Percentiles rank a stretch among this genome's conserved stretches.
phyloP scores from a whole-genome alignment of 2,888 invertebrate species.

The Amiota mariae region DNA sequence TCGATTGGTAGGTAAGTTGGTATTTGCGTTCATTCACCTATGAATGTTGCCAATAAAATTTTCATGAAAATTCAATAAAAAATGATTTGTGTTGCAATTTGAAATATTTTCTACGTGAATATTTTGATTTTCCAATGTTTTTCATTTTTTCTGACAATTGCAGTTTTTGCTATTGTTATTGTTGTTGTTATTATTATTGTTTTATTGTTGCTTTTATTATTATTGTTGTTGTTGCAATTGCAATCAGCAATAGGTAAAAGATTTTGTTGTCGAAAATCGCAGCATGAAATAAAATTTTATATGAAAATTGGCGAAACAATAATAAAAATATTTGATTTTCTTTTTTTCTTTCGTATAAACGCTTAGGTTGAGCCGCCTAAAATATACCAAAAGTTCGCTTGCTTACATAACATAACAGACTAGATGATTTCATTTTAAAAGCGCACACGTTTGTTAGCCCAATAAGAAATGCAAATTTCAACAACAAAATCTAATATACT shows the following conservation, averaged over 20 bases:
- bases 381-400: no score
- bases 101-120: constrained; percentile 43
- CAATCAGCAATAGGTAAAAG: constrained; percentile 48
- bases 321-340: constrained; percentile 21
- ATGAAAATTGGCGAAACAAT: constrained; percentile 34
- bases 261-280: constrained; percentile 55
- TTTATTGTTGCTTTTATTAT: constrained; percentile 43
- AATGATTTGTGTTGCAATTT: constrained; percentile 59
- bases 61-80: constrained; percentile 65
- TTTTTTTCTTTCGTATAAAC: neutral
- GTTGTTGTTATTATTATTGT: constrained; percentile 26
- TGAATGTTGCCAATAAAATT: constrained; percentile 60
- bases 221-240: constrained; percentile 58
- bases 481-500: constrained; percentile 43
- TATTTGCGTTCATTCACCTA: constrained; percentile 29
- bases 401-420: no score
- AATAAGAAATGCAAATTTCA: no score
- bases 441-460: no score
- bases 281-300: constrained; percentile 38
- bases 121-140: neutral
- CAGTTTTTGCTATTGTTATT: constrained; percentile 9
- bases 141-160: constrained; percentile 6
- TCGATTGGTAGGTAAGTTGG: neutral
- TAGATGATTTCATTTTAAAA: no score
- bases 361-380: no score